Conservation (phyloP, 2,797 vertebrate genomes). For the Nyctalus aviator region DNA sequence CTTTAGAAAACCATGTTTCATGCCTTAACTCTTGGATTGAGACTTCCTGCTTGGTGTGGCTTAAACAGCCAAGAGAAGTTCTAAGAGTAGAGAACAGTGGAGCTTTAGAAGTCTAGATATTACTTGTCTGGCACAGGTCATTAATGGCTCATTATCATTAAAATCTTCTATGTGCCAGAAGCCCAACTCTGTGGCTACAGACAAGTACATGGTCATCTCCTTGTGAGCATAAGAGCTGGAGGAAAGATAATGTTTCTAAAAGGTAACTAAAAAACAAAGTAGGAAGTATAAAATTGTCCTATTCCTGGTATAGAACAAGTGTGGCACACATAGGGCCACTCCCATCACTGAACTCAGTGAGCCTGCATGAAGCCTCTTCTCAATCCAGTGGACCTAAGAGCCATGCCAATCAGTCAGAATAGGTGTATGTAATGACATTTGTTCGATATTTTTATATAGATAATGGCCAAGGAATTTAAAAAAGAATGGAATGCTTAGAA, state of each 20-base stretch:
- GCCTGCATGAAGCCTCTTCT: not conserved
- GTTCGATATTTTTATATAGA: not conserved
- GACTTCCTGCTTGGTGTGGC: not conserved
- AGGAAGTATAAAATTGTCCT: not conserved
- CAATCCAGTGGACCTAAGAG: not conserved
- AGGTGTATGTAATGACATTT: not conserved
- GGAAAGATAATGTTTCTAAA: not conserved
- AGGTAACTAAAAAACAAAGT: not conserved
- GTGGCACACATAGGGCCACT: not conserved
- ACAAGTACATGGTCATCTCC: not conserved
- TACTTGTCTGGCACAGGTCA: not conserved
- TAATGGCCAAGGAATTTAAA: not conserved
- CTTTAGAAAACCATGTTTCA: not conserved
- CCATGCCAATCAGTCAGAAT: not conserved
- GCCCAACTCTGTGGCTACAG: not conserved
- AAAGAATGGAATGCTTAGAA: not conserved
- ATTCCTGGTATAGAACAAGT: not conserved
- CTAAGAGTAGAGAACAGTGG: not conserved
- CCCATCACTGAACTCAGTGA: not conserved
- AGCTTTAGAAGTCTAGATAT: not conserved
- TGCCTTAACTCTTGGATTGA: not conserved
- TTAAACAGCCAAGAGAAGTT: not conserved
- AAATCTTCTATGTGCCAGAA: conserved; percentile 5
- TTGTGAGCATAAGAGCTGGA: not conserved
- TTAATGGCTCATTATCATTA: not conserved